phyloP scores from a whole-genome alignment of 2,797 vertebrate species.

The Glossophaga mutica region DNA sequence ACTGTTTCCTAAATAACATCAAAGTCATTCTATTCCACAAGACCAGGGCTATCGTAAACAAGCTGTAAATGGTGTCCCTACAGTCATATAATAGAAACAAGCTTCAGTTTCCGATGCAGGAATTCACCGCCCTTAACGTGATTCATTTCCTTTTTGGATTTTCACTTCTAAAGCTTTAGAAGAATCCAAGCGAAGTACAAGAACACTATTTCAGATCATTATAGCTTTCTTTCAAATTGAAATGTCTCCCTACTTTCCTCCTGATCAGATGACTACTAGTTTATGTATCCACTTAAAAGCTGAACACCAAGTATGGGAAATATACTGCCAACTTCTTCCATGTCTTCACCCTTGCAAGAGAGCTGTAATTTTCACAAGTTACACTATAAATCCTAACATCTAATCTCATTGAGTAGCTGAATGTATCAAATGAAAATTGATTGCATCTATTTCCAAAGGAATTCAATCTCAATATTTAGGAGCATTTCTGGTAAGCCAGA shows the following conservation, averaged over 20 bases:
- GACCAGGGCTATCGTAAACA: neutral
- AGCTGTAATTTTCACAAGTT: conserved; percentile 63
- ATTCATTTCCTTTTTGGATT: conserved; percentile 37
- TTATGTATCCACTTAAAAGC: conserved; percentile 68
- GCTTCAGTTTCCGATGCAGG: conserved; percentile 6
- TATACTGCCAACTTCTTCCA: neutral
- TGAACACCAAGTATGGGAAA: conserved; percentile 45
- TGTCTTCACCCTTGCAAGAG: conserved; percentile 34
- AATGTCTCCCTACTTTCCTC: conserved; percentile 50
- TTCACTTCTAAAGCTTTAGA: conserved; percentile 38
- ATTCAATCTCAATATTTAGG: conserved; percentile 64
- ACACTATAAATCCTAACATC: conserved; percentile 66
- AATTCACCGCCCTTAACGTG: conserved; percentile 5
- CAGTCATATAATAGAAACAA: conserved; percentile 3
- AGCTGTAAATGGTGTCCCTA: neutral
- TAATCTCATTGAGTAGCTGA: conserved; percentile 63
- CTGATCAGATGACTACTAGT: conserved; percentile 39
- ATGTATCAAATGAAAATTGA: conserved; percentile 63
- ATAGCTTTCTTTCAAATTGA: conserved; percentile 61
- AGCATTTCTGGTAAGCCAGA: conserved; percentile 59
- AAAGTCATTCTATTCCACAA: neutral
- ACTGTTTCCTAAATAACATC: neutral
- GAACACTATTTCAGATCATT: conserved; percentile 71
- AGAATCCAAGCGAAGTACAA: conserved; percentile 43
- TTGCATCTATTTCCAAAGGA: conserved; percentile 52